Evolutionary conservation across 2,113 vertebrate species (phyloP).

Genomic region (Empidonax alnorum): DNA sequence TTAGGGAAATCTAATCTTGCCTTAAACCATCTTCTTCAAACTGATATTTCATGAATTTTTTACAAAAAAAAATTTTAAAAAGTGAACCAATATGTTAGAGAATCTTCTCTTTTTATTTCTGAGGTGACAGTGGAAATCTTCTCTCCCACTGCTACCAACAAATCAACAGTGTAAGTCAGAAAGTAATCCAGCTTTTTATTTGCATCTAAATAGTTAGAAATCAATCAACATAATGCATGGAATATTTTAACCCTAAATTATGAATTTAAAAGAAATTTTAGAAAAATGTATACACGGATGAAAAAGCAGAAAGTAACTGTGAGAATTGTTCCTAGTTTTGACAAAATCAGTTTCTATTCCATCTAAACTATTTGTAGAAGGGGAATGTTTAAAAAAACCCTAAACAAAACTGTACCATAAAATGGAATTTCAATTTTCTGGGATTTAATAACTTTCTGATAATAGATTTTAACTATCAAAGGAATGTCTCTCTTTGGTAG

Average conservation of each 20-base stretch:
- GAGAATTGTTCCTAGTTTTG: background rate
- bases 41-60: background rate
- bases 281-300: background rate
- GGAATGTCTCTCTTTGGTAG: background rate
- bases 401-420: background rate
- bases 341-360: background rate
- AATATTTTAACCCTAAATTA: background rate
- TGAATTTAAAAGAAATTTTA: background rate
- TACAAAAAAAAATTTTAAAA: background rate
- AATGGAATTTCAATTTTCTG: background rate
- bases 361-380: background rate
- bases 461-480: background rate
- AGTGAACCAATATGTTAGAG: background rate
- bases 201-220: background rate
- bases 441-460: background rate
- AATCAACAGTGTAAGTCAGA: background rate
- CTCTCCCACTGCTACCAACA: background rate
- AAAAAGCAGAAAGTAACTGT: background rate
- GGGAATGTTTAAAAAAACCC: background rate
- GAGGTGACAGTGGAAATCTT: background rate
- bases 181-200: background rate
- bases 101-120: background rate
- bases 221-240: background rate
- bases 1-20: background rate
- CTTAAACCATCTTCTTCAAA: background rate